Base-by-base conservation (phyloP, 2,888 invertebrate species). In the Bimastos eiseni region DNA sequence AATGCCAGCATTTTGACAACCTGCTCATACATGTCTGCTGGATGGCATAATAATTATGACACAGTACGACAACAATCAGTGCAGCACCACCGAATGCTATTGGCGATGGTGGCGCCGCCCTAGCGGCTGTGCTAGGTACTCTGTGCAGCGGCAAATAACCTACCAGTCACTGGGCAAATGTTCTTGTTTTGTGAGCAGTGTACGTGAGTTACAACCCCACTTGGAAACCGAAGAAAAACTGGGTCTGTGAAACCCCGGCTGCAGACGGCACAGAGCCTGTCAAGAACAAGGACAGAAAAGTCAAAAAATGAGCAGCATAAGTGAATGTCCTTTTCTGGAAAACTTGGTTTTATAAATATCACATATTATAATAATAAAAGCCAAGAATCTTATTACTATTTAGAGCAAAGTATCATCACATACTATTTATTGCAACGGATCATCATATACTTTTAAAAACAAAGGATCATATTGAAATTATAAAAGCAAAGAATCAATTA, bases 141-240 rank as follows among this genome's bases (percentile, higher is more conserved):
- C 21, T 41, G 89, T 24, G 89, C 86, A n/a, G 94, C 93, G 84
- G 93, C 93, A 92, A 94, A 94, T n/a, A 94, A 92, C 92, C 93
- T 94, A 13, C 95, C 95, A 17, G 94, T 94, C 55, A 94, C 94
- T 13, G 95, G 95, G 90, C 94, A 94, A 90, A 94, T 93, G 91
- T 94, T 93, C 93, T 93, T 94, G 93, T 94, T 95, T 93, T 94
- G 94, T 92, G 94, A 94, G 93, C 95, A 95, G 91, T 94, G 94
- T 30, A 94, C 93, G 92, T 95, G 95, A 30, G 95, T 94, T 70
- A 95, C 92, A 37, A 95, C 94, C 34, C 95, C 95, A 91, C 95
- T 95, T 13, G 95, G 95, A 93, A 95, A 95, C 84, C 95, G 94
- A 34, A 95, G 95, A 93, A 95, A 95, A 70, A 94, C 93, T 38